Conservation (phyloP, 2,113 vertebrate genomes). For the Terrapene triunguis region DNA sequence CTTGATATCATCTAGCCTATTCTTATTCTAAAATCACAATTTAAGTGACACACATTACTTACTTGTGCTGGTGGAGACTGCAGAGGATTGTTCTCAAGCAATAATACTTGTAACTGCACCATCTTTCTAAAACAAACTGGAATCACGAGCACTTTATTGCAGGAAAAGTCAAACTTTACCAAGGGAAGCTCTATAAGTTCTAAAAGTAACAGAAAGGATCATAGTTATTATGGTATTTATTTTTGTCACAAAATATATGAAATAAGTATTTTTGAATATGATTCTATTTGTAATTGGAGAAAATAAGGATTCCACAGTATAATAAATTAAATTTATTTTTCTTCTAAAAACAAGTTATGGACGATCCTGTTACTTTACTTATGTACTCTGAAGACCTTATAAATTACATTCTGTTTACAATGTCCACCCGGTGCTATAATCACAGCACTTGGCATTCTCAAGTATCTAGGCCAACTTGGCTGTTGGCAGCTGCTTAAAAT, state of each 20-base stretch:
- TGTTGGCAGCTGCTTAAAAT: conserved; percentile 54
- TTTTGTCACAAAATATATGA: conserved; percentile 8
- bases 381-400: neutral
- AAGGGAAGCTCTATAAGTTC: conserved; percentile 93
- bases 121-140: conserved; percentile 94
- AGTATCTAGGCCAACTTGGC: conserved; percentile 28
- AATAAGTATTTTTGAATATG: neutral
- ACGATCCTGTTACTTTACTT: neutral
- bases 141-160: conserved; percentile 95
- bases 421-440: conserved; percentile 50
- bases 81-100: conserved; percentile 95
- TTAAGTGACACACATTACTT: conserved; percentile 20
- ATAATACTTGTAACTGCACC: conserved; percentile 91
- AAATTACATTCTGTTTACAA: conserved; percentile 52
- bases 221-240: conserved; percentile 24
- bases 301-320: neutral
- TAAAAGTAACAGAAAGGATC: conserved; percentile 68
- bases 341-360: neutral
- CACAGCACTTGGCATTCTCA: conserved; percentile 66
- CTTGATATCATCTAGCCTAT: neutral
- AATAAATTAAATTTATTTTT: neutral
- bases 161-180: conserved; percentile 97
- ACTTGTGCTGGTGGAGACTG: conserved; percentile 97
- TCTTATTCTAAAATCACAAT: neutral
- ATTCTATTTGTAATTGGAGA: neutral